Base-by-base conservation (phyloP, 2,113 vertebrate species). In the Sigmodon hispidus region DNA sequence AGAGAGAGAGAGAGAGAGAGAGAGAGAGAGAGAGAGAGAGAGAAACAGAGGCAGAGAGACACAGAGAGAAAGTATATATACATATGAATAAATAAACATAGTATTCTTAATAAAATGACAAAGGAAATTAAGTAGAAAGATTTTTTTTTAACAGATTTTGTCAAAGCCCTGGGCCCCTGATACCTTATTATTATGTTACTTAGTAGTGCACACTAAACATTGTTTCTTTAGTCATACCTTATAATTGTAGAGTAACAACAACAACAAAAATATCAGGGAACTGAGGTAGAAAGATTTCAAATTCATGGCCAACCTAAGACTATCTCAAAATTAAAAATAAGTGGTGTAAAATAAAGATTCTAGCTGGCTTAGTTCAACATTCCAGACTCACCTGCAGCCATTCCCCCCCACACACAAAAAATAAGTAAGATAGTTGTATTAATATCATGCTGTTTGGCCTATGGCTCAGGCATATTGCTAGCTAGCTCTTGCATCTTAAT, bases 161-260 rank as follows among this genome's bases (percentile, higher is more conserved):
- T 3, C 3, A 17, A 31, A 92, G 15, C 3, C 0, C n/a, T 72
- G 34, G 7, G 15, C 36, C 67, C 0, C 0, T 24, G 3, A 0
- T 69, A 6, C 2, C 10, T 87, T 73, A 15, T n/a, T 87, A 70
- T 15, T 83, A 61, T 36, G 0, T 29, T 83, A 95, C 83, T 87
- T 73, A 40, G 22, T 67, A 7, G 29, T 50, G 90, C 89, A 55
- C 76, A 3, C 19, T 87, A 48, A 48, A 94, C 88, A 86, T 76
- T 73, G 7, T 7, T 1, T 3, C 3, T 31, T 91, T 81, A 90
- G 31, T 80, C 65, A 88, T 72, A 57, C 19, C 90, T 92, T 91
- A 84, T 72, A 67, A 88, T 15, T 75, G 5, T 4, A 22, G 0
- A 70, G 3, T 94, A 29, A 7, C 15, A 89, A 73, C 63, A 55